These are phyloP conservation scores for Cyclophora punctaria DNA, from an alignment of 2,888 invertebrate genomes.

Conservation along the genomic window DNA sequence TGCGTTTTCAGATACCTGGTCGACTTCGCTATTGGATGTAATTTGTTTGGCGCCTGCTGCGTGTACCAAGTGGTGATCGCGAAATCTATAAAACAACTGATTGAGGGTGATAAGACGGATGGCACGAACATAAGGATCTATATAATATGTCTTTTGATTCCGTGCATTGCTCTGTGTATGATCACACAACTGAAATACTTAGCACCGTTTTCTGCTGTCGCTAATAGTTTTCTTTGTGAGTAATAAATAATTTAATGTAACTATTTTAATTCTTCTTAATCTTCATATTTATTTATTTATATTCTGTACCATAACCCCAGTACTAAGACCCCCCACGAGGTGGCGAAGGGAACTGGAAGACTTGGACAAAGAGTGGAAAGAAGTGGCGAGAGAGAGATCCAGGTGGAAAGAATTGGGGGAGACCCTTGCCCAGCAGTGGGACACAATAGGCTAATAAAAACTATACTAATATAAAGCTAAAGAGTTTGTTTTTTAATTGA, in stretches of 20 bases:
- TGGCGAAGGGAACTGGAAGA: too few species aligned
- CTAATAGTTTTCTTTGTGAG: slow-evolving; percentile 36
- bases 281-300: too few species aligned
- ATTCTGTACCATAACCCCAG: too few species aligned
- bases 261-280: too few species aligned
- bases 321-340: too few species aligned
- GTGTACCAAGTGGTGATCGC: slow-evolving; percentile 65
- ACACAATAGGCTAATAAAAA: too few species aligned
- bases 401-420: too few species aligned
- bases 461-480: too few species aligned
- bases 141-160: slow-evolving; percentile 28
- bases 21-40: slow-evolving; percentile 53
- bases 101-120: slow-evolving; percentile 24
- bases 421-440: too few species aligned
- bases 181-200: slow-evolving; percentile 38
- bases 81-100: slow-evolving; percentile 47
- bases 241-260: neutral
- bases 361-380: too few species aligned
- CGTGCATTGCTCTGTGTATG: slow-evolving; percentile 36
- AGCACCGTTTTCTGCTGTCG: slow-evolving; percentile 43
- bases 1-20: slow-evolving; percentile 34
- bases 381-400: too few species aligned
- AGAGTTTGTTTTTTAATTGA: too few species aligned
- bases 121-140: slow-evolving; percentile 23
- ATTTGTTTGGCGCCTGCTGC: slow-evolving; percentile 62